Evolutionary conservation across 2,113 vertebrate genomes (phyloP).

Genomic region (Furnarius figulus): DNA sequence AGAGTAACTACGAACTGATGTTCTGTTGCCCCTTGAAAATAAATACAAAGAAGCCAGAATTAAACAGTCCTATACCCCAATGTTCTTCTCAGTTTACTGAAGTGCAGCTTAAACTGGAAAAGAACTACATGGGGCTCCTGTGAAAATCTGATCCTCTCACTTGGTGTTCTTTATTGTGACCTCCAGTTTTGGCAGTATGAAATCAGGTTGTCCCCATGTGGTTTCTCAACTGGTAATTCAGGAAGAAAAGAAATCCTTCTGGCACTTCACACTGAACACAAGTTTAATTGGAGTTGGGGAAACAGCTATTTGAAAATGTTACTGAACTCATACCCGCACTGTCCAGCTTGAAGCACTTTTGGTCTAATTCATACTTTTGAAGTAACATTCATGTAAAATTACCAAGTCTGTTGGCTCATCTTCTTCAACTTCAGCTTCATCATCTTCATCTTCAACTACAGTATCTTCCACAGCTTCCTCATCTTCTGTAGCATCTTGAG

Average conservation of each 20-base stretch:
- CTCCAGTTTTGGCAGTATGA: neutral
- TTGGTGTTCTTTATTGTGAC: neutral
- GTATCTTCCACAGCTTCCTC: conserved; percentile 92
- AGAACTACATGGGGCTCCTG: neutral
- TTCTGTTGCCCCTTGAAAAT: neutral
- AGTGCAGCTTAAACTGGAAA: neutral
- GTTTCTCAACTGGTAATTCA: neutral
- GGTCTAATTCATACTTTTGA: neutral
- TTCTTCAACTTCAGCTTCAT: conserved; percentile 96
- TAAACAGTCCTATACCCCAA: neutral
- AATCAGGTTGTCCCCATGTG: neutral
- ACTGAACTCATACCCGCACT: neutral
- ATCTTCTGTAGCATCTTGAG: conserved; percentile 94
- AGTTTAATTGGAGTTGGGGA: neutral
- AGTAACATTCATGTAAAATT: conserved; percentile 31
- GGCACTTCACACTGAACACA: neutral
- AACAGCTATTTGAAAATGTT: neutral
- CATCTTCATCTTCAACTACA: conserved; percentile 93
- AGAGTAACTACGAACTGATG: neutral
- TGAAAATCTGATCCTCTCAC: neutral
- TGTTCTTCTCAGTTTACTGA: neutral
- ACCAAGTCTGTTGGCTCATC: conserved; percentile 94
- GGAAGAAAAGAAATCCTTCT: neutral
- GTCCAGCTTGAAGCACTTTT: neutral
- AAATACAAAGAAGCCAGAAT: neutral